These are phyloP conservation scores for Bruchidius siliquastri DNA, from an alignment of 2,888 invertebrate species.

Conservation along the genomic window DNA sequence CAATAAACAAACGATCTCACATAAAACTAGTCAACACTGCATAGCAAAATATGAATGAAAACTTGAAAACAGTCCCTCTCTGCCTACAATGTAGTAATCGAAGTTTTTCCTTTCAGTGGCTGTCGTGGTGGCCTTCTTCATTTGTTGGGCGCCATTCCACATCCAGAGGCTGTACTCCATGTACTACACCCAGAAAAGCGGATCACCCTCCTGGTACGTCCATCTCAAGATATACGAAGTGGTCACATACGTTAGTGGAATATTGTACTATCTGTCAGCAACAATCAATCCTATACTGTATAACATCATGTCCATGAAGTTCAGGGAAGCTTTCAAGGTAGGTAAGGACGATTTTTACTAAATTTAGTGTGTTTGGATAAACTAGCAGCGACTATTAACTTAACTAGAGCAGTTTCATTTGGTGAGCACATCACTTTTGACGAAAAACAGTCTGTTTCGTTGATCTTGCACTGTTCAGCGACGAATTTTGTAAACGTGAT, in stretches of 20 bases:
- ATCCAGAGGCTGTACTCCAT: constrained; percentile 82
- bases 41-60: too few relatives aligned
- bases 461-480: too few relatives aligned
- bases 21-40: too few relatives aligned
- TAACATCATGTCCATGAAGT: constrained; percentile 91
- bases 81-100: too few relatives aligned
- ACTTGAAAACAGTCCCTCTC: too few relatives aligned
- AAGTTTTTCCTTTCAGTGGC: constrained; percentile 59
- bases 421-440: too few relatives aligned
- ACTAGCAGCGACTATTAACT: too few relatives aligned
- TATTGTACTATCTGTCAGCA: constrained; percentile 86
- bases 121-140: constrained; percentile 82
- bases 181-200: constrained; percentile 48
- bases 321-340: constrained; percentile 87
- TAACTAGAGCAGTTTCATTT: too few relatives aligned
- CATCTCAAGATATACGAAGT: constrained; percentile 40
- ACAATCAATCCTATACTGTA: constrained; percentile 90
- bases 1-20: too few relatives aligned
- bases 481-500: too few relatives aligned
- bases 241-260: constrained; percentile 78
- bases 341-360: constrained; percentile 14
- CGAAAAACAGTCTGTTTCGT: too few relatives aligned
- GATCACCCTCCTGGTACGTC: constrained; percentile 39
- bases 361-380: too few relatives aligned
- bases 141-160: constrained; percentile 91